Conservation (phyloP, 2,797 vertebrate genomes). For the Pangasius sanitwongsei region DNA sequence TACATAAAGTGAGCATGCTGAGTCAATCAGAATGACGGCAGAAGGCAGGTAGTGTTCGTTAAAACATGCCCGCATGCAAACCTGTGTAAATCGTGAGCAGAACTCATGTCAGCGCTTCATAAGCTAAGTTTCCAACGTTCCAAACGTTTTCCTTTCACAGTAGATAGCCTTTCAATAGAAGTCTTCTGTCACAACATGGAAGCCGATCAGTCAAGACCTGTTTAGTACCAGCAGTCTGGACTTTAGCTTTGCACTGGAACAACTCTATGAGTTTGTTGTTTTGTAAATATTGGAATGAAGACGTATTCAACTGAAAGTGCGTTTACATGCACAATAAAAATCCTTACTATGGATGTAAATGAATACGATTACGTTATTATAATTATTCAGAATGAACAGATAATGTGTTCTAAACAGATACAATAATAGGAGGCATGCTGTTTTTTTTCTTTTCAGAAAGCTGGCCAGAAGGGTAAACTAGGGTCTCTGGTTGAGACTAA, state of each 20-base stretch:
- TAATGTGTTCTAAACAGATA: background rate
- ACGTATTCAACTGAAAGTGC: background rate
- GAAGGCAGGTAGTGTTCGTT: background rate
- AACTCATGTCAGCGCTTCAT: background rate
- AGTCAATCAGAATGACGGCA: background rate
- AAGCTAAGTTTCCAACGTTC: background rate
- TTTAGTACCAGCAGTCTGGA: background rate
- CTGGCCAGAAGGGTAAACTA: background rate
- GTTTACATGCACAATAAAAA: background rate
- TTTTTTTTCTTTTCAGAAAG: too few relatives aligned
- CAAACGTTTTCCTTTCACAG: background rate
- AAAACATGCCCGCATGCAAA: slow-evolving; percentile 10
- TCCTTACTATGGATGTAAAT: background rate
- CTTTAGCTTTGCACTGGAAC: background rate
- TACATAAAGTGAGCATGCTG: background rate
- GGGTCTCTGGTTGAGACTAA: background rate
- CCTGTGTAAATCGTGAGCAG: background rate
- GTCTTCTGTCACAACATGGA: background rate
- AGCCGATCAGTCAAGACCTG: background rate
- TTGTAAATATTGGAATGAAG: background rate
- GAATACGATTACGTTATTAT: background rate
- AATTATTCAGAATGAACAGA: background rate
- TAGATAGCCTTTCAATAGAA: background rate
- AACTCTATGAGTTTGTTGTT: background rate
- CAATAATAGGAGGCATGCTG: background rate